phyloP scores from a whole-genome alignment of 2,113 vertebrate genomes.

The Pygoscelis antarcticus region DNA sequence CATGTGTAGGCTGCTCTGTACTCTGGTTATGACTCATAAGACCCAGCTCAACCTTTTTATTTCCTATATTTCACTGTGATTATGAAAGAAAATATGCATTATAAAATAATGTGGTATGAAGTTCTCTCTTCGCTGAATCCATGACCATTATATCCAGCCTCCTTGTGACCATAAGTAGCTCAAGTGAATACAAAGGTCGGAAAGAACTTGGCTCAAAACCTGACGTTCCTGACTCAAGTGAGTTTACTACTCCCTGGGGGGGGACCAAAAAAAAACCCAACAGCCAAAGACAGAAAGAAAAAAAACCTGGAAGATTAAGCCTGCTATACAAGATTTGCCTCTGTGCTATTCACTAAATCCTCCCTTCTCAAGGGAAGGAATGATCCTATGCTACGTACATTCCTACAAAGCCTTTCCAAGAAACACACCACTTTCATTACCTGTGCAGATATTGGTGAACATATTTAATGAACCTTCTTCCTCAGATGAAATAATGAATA shows the following conservation, averaged over 20 bases:
- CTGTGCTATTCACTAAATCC: conserved; percentile 13
- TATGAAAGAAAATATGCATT: conserved; percentile 30
- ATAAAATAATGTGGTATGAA: conserved; percentile 2
- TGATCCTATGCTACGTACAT: background rate
- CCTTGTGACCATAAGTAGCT: background rate
- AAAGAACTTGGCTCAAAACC: conserved; percentile 6
- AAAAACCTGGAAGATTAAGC: background rate
- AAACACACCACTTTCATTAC: background rate
- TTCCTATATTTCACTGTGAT: conserved; percentile 18
- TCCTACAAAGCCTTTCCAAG: background rate
- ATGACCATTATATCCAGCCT: background rate
- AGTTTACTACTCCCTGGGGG: background rate
- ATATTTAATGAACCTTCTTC: background rate
- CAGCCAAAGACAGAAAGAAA: background rate
- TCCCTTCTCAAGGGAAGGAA: background rate
- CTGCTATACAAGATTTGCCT: background rate
- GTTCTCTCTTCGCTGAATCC: background rate
- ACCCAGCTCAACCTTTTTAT: conserved; percentile 5
- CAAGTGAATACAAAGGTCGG: background rate
- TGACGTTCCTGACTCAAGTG: background rate
- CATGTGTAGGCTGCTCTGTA: background rate
- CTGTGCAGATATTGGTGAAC: background rate
- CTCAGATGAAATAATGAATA: background rate
- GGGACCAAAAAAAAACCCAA: background rate
- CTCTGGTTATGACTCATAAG: conserved; percentile 5